Evolutionary conservation across 2,888 invertebrate genomes (phyloP), one percentile per base, ranked within the genome.

Genomic region (Minunthozetes semirufus): DNA sequence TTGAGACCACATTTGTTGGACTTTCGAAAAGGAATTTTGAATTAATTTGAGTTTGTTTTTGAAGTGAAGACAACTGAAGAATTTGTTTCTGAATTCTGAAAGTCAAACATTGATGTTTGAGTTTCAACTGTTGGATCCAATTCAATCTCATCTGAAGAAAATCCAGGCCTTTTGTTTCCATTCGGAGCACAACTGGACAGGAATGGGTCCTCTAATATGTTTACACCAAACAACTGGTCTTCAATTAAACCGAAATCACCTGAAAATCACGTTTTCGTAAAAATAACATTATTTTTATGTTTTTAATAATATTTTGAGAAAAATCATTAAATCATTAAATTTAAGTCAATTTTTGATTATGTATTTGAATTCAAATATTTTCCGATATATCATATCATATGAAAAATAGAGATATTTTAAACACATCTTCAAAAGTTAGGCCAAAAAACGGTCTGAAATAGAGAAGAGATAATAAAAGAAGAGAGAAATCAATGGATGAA

Each of bases 181-280:
- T 70, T 48, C 13, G 25, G 1, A 9, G 22, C 17, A 11, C 3
- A 22, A 25, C 6, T 15, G 13, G 42, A 25, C 0, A 48, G 70
- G 27, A 70, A 70, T 9, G 70, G 48, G 13, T 70, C 48, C 1
- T 70, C 46, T 19, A 70, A 70, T 48, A 70, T 15, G 42, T 48
- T 70, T 3, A 22, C 48, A 27, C 46, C 70, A 4, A 70, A 48
- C 6, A 46, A 46, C n/a, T 70, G 70, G 38, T 70, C 70, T 25
- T 70, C 70, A 19, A 70, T 48, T 48, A 70, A 25, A 22, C 70
- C 48, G 48, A 70, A 70, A 70, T 70, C 70, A 48, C 70, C 70
- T 70, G 25, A 70, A 68, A 70, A 48, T 70, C 8, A 15, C 17
- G 8, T 46, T 38, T 27, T 61, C 2, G 27, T 61, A 66, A 66